Evolutionary conservation across 2,888 invertebrate genomes (phyloP).

Genomic region (Cistogaster globosa): DNA sequence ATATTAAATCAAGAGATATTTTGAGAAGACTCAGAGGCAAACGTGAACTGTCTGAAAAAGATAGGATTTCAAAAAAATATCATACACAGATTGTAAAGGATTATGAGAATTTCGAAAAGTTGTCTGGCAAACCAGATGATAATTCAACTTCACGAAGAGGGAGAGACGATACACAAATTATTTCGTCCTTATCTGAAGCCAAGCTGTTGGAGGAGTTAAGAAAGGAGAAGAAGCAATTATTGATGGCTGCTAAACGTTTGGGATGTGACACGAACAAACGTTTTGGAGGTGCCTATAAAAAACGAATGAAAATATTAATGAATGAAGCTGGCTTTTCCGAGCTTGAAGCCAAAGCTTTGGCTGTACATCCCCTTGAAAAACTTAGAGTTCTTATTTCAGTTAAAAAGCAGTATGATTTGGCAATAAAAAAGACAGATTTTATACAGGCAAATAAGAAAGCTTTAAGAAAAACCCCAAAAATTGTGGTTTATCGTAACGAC

Average conservation of each 20-base stretch:
- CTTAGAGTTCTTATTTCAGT: constrained; percentile 9
- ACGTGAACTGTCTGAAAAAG: background rate
- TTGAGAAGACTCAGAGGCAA: constrained; percentile 39
- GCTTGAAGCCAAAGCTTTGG: constrained; percentile 41
- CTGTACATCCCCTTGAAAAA: constrained; percentile 3
- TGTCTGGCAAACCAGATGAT: background rate
- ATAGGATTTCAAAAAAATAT: constrained; percentile 36
- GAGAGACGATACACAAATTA: background rate
- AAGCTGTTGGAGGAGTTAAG: constrained; percentile 1
- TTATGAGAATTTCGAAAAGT: constrained; percentile 11
- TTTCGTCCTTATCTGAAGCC: background rate
- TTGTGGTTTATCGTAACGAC: background rate
- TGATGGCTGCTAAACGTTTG: constrained; percentile 4
- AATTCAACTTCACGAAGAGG: background rate
- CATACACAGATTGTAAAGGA: constrained; percentile 42
- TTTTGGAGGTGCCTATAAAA: constrained; percentile 7
- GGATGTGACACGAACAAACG: background rate
- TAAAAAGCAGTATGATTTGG: constrained; percentile 15
- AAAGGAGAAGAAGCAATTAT: constrained; percentile 31
- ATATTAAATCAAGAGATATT: constrained; percentile 19
- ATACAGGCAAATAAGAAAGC: background rate
- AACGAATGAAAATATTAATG: constrained; percentile 19
- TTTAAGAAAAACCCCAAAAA: background rate
- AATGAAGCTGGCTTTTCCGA: background rate
- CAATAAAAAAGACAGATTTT: background rate